These are phyloP conservation scores for Dicrostonyx torquatus DNA, from an alignment of 2,797 vertebrate genomes.

Conservation along the genomic window DNA sequence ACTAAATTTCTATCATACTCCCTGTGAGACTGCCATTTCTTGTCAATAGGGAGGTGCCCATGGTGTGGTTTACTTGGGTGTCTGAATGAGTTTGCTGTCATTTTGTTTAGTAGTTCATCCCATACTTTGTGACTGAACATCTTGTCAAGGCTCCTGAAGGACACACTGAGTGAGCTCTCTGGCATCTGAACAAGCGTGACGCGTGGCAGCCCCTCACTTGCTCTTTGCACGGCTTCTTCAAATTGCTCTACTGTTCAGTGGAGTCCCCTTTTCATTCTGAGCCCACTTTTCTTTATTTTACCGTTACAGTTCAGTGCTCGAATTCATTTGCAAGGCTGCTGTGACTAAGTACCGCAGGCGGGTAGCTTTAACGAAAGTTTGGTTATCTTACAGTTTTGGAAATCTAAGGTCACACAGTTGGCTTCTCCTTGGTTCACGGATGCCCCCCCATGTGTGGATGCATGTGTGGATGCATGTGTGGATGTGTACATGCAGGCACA, in stretches of 20 bases:
- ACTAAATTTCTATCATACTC: constrained; percentile 2
- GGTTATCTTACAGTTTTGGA: background rate
- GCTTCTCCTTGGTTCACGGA: background rate
- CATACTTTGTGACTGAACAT: constrained; percentile 35
- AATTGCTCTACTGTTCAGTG: background rate
- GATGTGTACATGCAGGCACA: background rate
- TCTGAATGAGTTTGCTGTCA: constrained; percentile 18
- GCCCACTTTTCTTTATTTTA: background rate
- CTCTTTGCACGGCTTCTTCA: background rate
- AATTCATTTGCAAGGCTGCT: background rate
- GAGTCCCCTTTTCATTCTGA: background rate
- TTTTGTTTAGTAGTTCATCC: background rate
- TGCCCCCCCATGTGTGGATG: background rate
- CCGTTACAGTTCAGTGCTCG: background rate
- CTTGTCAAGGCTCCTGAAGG: background rate
- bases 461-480: background rate
- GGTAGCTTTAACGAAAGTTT: background rate
- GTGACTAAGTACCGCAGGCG: background rate
- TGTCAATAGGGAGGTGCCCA: background rate
- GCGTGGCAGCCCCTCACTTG: background rate
- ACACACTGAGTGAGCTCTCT: background rate
- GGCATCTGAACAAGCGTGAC: background rate
- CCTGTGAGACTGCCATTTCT: background rate
- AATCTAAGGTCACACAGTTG: background rate
- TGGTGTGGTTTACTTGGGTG: background rate